Conservation (phyloP, 2,797 vertebrate genomes). For the Anguilla pacifica region DNA sequence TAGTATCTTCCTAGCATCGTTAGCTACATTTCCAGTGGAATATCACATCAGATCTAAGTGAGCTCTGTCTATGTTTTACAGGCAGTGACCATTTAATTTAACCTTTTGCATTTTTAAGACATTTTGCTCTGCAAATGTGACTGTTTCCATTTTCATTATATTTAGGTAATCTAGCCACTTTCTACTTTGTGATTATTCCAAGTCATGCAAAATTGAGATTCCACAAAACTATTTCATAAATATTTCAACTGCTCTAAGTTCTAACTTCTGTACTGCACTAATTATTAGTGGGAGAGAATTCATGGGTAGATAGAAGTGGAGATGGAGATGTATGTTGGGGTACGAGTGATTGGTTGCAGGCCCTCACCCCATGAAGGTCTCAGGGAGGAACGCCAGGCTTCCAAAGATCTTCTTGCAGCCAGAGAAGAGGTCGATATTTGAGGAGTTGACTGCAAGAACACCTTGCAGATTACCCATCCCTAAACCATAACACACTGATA, state of each 20-base stretch:
- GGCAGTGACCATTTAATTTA: neutral
- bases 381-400: slow-evolving; percentile 84
- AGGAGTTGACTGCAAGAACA: slow-evolving; percentile 74
- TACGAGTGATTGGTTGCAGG: neutral
- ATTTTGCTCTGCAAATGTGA: neutral
- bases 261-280: neutral
- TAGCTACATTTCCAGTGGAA: neutral
- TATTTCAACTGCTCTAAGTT: neutral
- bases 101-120: neutral
- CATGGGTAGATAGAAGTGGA: neutral
- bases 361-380: slow-evolving; percentile 85
- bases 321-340: neutral
- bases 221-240: neutral
- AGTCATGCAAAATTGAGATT: too few relatives aligned
- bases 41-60: neutral
- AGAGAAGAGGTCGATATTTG: slow-evolving; percentile 83
- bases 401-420: slow-evolving; percentile 92
- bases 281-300: neutral
- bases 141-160: neutral
- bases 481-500: slow-evolving; percentile 87
- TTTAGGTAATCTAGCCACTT: neutral
- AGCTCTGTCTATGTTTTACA: neutral
- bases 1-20: neutral
- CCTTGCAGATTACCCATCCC: slow-evolving; percentile 83
- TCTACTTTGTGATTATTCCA: neutral